Conservation (phyloP, 2,113 vertebrate species). For the Alligator sinensis region DNA sequence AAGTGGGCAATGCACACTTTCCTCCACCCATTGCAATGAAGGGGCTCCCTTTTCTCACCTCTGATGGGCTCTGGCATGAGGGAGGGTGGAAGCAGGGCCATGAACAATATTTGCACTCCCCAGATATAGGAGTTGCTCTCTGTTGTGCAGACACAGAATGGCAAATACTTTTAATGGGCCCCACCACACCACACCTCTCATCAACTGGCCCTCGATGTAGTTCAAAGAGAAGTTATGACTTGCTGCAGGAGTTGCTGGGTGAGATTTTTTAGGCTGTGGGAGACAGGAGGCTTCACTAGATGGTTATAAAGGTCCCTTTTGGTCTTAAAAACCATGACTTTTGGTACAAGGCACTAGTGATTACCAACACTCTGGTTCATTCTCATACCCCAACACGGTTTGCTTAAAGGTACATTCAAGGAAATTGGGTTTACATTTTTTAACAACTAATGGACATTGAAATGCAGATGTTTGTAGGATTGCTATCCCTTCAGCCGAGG, state of each 20-base stretch:
- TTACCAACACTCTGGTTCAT: accelerated
- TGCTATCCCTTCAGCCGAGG: neutral
- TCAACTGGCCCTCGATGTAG: neutral
- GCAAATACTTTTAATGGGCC: neutral
- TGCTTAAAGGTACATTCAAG: neutral
- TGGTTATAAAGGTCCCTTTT: neutral
- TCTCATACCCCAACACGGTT: neutral
- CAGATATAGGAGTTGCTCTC: neutral
- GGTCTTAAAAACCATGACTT: neutral
- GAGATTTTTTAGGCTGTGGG: neutral
- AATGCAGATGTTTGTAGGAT: neutral
- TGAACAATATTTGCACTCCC: neutral
- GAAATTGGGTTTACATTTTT: neutral
- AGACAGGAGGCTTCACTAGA: neutral
- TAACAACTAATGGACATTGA: neutral
- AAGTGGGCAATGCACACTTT: too few relatives aligned
- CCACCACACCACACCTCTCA: neutral
- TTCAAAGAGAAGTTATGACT: neutral
- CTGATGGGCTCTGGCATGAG: accelerated
- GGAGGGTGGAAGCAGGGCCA: neutral
- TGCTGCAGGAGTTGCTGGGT: neutral
- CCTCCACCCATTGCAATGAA: too few relatives aligned
- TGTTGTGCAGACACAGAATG: neutral
- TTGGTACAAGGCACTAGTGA: neutral
- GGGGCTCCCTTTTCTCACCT: neutral